Percentiles rank a stretch among this genome's conserved stretches.
Conservation (phyloP, 2,113 vertebrate species). For the Pygoscelis adeliae region DNA sequence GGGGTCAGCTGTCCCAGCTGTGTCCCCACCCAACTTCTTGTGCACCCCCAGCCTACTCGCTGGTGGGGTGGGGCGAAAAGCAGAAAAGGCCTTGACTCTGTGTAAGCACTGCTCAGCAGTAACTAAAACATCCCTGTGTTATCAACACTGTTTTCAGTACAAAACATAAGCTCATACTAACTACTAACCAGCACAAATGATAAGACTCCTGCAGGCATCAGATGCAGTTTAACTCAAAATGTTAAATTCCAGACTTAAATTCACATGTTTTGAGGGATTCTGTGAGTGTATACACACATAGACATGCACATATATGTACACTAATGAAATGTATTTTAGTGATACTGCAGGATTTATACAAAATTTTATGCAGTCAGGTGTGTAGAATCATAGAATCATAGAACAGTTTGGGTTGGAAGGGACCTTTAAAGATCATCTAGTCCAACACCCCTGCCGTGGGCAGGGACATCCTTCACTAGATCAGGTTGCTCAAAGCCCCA, state of each 20-base stretch:
- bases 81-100: too few relatives aligned
- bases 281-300: neutral
- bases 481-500: neutral
- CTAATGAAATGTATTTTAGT: neutral
- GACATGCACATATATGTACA: too few relatives aligned
- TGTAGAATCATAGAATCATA: neutral
- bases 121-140: too few relatives aligned
- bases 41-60: too few relatives aligned
- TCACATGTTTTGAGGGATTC: neutral
- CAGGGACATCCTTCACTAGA: fast-evolving
- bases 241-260: neutral
- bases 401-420: neutral
- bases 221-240: neutral
- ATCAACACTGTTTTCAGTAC: too few relatives aligned
- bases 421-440: neutral
- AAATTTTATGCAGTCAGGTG: neutral
- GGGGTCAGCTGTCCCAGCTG: too few relatives aligned
- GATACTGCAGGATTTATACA: neutral
- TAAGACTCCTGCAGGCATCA: neutral
- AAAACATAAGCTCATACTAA: too few relatives aligned
- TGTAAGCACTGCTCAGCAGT: too few relatives aligned
- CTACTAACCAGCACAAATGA: neutral
- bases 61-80: too few relatives aligned
- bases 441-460: neutral
- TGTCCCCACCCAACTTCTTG: too few relatives aligned